Percentiles rank a stretch among this genome's conserved stretches.
Evolutionary conservation across 2,113 vertebrate species (phyloP).

Genomic region (Bubo blakistoni): DNA sequence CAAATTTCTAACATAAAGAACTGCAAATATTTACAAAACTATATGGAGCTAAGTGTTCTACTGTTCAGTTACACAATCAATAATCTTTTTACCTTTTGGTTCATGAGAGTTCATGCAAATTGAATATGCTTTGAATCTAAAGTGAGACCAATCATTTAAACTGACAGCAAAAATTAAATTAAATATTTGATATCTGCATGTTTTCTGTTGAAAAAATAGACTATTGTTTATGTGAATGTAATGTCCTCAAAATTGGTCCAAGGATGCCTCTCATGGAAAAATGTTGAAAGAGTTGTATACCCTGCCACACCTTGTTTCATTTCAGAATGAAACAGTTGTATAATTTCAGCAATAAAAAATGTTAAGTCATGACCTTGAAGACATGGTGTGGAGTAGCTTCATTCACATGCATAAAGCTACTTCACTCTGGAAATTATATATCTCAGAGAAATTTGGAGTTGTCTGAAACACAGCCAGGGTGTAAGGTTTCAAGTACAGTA

Average conservation of each 20-base stretch:
- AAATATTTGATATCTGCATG: background rate
- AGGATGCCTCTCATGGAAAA: background rate
- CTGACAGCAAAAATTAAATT: background rate
- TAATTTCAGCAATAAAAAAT: background rate
- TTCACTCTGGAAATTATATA: background rate
- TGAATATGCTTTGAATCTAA: background rate
- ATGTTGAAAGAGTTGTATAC: background rate
- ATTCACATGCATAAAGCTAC: background rate
- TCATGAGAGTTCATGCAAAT: background rate
- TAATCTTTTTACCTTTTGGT: background rate
- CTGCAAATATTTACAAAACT: background rate
- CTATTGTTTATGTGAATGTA: background rate
- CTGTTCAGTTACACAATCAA: background rate
- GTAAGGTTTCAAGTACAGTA: background rate
- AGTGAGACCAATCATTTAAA: background rate
- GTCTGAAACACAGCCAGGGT: background rate
- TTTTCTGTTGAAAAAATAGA: background rate
- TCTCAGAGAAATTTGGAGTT: background rate
- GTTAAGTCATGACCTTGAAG: background rate
- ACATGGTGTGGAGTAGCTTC: background rate
- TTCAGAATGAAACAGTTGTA: background rate
- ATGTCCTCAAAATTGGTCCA: background rate
- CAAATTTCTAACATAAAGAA: background rate
- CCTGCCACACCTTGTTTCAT: background rate
- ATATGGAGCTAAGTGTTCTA: background rate